These are phyloP conservation scores for Rotaria macrura DNA, from an alignment of 2,888 invertebrate species.

Conservation along the genomic window DNA sequence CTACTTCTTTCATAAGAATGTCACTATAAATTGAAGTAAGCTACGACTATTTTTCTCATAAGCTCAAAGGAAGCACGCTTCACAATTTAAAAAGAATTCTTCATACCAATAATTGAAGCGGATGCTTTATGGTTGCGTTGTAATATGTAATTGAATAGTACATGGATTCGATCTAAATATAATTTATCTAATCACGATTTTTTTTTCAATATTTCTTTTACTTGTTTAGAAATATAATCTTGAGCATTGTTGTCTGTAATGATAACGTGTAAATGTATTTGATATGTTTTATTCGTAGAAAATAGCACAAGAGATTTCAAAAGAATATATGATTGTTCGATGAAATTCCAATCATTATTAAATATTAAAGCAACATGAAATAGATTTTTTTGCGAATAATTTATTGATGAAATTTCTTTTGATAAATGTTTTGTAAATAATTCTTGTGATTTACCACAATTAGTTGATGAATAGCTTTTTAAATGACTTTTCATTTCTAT, in stretches of 20 bases:
- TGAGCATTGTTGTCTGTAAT: background rate
- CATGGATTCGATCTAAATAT: background rate
- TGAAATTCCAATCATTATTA: background rate
- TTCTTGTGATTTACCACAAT: background rate
- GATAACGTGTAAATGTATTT: background rate
- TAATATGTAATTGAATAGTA: background rate
- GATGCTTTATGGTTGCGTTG: background rate
- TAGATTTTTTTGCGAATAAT: background rate
- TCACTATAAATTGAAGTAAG: background rate
- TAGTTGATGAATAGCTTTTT: background rate
- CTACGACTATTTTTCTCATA: background rate
- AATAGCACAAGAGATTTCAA: background rate
- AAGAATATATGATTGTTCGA: background rate
- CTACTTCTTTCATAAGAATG: background rate
- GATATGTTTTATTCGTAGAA: background rate
- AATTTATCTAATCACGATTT: no score
- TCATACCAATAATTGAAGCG: background rate
- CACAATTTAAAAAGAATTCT: background rate
- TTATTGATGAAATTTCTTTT: background rate
- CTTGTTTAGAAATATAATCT: background rate
- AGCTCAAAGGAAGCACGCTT: no score
- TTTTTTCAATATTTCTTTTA: background rate
- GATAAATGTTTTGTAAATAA: background rate
- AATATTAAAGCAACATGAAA: background rate
- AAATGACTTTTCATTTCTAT: background rate